A percentile compares a stretch with the other conserved stretches of the same genome.
phyloP scores from a whole-genome alignment of 1,140 invertebrate species.

The Diploscapter pachys region DNA sequence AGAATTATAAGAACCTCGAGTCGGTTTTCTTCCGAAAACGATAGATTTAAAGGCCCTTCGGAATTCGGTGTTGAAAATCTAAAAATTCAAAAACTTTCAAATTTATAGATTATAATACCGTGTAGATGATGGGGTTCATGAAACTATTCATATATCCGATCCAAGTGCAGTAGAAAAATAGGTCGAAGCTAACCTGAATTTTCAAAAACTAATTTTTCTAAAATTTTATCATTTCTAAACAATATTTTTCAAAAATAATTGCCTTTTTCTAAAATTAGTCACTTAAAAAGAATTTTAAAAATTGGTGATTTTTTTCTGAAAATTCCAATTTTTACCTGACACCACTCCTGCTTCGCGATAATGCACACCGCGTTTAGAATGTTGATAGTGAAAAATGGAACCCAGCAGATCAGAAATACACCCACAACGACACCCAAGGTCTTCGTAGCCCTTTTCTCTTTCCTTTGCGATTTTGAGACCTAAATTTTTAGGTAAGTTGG shows the following conservation, averaged over 20 bases:
- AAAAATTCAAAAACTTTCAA: too few relatives aligned
- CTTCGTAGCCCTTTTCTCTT: slow-evolving; percentile 96
- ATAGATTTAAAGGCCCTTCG: slow-evolving; percentile 81
- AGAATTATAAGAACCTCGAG: too few relatives aligned
- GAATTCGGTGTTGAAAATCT: slow-evolving; percentile 97
- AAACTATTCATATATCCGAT: slow-evolving; percentile 61
- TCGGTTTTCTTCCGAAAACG: too few relatives aligned
- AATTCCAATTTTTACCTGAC: slow-evolving; percentile 61
- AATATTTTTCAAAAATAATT: too few relatives aligned
- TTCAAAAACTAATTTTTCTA: not conserved
- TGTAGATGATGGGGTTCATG: slow-evolving; percentile 96
- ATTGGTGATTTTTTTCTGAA: not conserved
- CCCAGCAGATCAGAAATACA: slow-evolving; percentile 96
- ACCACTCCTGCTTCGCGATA: slow-evolving; percentile 72
- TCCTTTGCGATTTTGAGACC: slow-evolving; percentile 52
- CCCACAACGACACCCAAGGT: slow-evolving; percentile 95
- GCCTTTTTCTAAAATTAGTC: not conserved
- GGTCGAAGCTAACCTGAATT: slow-evolving; percentile 72
- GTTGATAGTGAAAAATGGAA: slow-evolving; percentile 96
- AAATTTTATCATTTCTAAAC: too few relatives aligned
- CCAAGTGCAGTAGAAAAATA: slow-evolving; percentile 70
- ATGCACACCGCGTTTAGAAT: slow-evolving; percentile 93
- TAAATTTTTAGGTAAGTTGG: too few relatives aligned
- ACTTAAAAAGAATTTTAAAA: not conserved
- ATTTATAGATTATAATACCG: slow-evolving; percentile 56